These are phyloP conservation scores for Microhierax caerulescens DNA, from an alignment of 2,797 vertebrate genomes.

Conservation along the genomic window DNA sequence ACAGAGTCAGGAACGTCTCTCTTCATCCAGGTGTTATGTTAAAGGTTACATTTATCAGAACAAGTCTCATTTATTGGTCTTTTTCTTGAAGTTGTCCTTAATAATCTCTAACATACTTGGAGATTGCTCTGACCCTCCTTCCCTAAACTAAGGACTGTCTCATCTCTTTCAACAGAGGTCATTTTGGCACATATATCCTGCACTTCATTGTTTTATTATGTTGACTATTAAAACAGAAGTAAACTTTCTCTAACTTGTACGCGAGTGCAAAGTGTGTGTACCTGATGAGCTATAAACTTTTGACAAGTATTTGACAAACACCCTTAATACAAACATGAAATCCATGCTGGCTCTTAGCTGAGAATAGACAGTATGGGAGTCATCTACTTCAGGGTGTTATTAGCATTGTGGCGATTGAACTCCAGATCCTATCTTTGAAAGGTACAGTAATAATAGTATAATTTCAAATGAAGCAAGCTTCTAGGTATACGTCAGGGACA, in stretches of 20 bases:
- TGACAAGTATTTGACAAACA: not conserved
- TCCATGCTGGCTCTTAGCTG: not conserved
- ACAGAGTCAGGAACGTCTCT: not conserved
- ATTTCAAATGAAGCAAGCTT: not conserved
- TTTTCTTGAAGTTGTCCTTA: not conserved
- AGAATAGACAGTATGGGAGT: not conserved
- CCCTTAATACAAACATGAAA: not conserved
- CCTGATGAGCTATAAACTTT: not conserved
- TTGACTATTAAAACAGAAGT: not conserved
- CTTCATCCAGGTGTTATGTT: not conserved
- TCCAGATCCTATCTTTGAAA: not conserved
- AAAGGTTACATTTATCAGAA: not conserved
- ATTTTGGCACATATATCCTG: not conserved
- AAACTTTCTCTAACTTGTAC: not conserved
- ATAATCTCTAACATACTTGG: not conserved
- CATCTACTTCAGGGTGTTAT: not conserved
- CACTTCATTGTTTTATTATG: not conserved
- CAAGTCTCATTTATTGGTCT: not conserved
- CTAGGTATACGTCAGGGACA: not conserved
- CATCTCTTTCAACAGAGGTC: not conserved
- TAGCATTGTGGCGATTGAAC: not conserved
- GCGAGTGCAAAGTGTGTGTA: not conserved
- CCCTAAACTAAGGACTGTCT: not conserved
- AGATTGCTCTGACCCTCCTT: not conserved
- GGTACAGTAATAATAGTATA: not conserved